These are phyloP conservation scores for Pyralis farinalis DNA, from an alignment of 2,888 invertebrate species.

Conservation along the genomic window DNA sequence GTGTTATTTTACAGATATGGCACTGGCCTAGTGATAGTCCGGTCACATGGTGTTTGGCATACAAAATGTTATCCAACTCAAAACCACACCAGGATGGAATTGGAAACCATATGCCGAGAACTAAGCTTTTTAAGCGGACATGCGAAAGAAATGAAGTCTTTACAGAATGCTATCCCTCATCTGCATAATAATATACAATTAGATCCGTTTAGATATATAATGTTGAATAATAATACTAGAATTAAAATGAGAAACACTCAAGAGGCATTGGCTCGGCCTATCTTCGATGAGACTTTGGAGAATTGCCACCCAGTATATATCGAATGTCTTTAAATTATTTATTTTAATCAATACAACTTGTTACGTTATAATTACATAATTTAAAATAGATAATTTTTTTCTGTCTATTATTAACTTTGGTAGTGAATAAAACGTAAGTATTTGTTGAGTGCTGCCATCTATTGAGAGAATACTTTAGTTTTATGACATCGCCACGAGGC, in stretches of 20 bases:
- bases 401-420: too few species aligned
- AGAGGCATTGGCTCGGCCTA: conserved; percentile 51
- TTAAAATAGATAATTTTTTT: too few species aligned
- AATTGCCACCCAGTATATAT: conserved; percentile 69
- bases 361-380: neutral
- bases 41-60: conserved; percentile 86
- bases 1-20: conserved; percentile 73
- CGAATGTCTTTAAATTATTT: conserved; percentile 55
- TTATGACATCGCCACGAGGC: too few species aligned
- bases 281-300: conserved; percentile 38
- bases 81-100: conserved; percentile 71
- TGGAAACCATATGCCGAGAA: conserved; percentile 82
- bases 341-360: conserved; percentile 20
- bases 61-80: conserved; percentile 83
- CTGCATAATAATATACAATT: conserved; percentile 47
- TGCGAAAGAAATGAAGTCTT: conserved; percentile 57
- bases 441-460: too few species aligned
- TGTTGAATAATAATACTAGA: conserved; percentile 57
- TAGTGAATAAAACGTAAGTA: too few species aligned
- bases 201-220: conserved; percentile 56
- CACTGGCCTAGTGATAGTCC: conserved; percentile 84
- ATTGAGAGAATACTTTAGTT: too few species aligned
- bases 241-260: conserved; percentile 60
- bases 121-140: conserved; percentile 82
- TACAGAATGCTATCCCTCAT: conserved; percentile 30